Conservation (phyloP, 2,113 vertebrate genomes). For the Platysteira castanea region DNA sequence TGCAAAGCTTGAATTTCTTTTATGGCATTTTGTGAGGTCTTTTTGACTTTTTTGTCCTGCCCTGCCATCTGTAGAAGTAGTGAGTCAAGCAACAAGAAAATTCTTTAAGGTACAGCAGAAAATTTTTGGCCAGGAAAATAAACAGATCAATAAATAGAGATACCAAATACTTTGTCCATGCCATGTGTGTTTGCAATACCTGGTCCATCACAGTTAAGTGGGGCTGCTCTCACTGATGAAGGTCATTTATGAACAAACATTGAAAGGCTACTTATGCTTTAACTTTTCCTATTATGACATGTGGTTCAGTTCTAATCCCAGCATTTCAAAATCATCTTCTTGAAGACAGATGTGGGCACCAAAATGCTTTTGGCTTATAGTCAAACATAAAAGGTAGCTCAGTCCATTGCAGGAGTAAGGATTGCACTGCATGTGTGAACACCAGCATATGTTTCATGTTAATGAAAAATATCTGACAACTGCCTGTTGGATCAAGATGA, state of each 20-base stretch:
- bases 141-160: neutral
- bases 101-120: neutral
- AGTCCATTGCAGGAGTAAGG: neutral
- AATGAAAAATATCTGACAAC: neutral
- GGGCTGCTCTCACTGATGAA: neutral
- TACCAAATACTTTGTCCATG: neutral
- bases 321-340: neutral
- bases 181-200: neutral
- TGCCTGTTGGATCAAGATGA: neutral
- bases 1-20: neutral
- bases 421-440: neutral
- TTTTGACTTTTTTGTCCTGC: neutral
- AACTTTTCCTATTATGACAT: neutral
- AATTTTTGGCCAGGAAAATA: neutral
- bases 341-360: neutral
- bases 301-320: neutral
- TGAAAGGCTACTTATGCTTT: neutral
- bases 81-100: neutral
- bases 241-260: neutral
- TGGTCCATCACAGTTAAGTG: neutral
- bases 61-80: neutral
- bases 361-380: neutral
- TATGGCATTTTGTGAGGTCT: fast-evolving
- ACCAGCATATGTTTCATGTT: neutral
- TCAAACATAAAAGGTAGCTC: neutral